phyloP scores from a whole-genome alignment of 2,797 vertebrate species.

The Rhinogobio ventralis region DNA sequence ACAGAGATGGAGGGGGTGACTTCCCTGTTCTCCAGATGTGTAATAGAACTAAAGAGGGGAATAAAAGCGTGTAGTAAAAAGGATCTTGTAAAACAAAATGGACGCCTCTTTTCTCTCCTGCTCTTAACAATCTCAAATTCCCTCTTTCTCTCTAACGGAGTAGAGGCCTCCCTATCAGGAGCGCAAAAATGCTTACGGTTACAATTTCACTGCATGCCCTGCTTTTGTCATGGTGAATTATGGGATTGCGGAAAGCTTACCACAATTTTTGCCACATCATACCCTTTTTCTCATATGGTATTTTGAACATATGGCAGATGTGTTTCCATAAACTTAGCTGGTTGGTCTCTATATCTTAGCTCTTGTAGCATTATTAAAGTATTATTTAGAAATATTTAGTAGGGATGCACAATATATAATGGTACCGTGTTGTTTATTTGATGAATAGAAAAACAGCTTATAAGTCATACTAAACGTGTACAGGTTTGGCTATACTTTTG shows the following conservation, averaged over 20 bases:
- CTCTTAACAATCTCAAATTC: conserved; percentile 53
- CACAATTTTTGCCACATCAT: conserved; percentile 20
- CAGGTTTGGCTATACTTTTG: background rate
- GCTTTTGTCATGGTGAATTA: conserved; percentile 36
- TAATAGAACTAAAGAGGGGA: conserved; percentile 39
- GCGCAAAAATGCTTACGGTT: conserved; percentile 31
- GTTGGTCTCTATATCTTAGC: background rate
- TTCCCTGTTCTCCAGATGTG: conserved; percentile 61
- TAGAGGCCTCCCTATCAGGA: conserved; percentile 21
- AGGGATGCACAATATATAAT: too few species aligned
- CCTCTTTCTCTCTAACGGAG: background rate
- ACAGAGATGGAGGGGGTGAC: conserved; percentile 19
- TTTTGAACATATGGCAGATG: conserved; percentile 16
- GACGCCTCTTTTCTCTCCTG: conserved; percentile 16
- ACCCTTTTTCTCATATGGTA: background rate
- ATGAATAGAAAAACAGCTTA: background rate
- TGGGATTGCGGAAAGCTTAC: conserved; percentile 16
- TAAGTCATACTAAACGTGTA: background rate
- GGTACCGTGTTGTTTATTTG: background rate
- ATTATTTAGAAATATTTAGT: background rate
- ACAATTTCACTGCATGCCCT: conserved; percentile 28
- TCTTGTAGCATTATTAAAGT: background rate
- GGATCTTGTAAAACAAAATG: conserved; percentile 57
- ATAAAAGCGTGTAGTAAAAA: conserved; percentile 62
- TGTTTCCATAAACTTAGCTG: background rate